These are phyloP conservation scores for Laothoe populi DNA, from an alignment of 2,888 invertebrate species.

Conservation along the genomic window DNA sequence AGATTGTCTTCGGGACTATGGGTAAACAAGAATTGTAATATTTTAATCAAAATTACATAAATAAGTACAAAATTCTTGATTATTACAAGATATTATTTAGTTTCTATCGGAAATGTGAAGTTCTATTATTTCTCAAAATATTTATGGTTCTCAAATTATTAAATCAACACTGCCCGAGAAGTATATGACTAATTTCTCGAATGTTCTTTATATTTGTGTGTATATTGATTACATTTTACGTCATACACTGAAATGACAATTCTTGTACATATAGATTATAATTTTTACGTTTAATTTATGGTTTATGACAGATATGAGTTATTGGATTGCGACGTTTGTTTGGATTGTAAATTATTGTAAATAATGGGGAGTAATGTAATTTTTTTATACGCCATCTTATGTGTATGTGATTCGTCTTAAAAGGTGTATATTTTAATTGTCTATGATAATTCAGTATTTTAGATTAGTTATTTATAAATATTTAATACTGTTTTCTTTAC, in stretches of 20 bases:
- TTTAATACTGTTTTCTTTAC: conserved; percentile 29
- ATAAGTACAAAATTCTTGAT: conserved; percentile 43
- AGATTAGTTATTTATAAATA: conserved; percentile 66
- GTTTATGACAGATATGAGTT: conserved; percentile 26
- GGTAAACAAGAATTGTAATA: neutral
- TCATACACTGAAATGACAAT: conserved; percentile 58
- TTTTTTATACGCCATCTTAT: conserved; percentile 60
- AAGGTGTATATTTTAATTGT: conserved; percentile 65
- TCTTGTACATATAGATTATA: conserved; percentile 75
- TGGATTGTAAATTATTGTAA: conserved; percentile 68
- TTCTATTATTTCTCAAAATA: conserved; percentile 42
- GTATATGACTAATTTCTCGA: conserved; percentile 40
- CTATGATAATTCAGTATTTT: conserved; percentile 71
- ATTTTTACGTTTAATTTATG: conserved; percentile 28
- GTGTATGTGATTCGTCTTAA: conserved; percentile 67
- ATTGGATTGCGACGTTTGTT: conserved; percentile 30
- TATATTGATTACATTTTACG: conserved; percentile 52
- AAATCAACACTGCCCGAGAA: conserved; percentile 63
- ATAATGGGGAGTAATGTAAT: conserved; percentile 53
- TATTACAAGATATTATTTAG: conserved; percentile 33
- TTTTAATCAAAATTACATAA: conserved; percentile 29
- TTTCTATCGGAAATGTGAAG: conserved; percentile 43
- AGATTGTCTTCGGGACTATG: neutral
- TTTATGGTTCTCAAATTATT: conserved; percentile 48
- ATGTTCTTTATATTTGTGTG: conserved; percentile 55